Percentiles rank a stretch among this genome's conserved stretches.
Conservation (phyloP, 2,113 vertebrate species). For the Hippocampus comes region DNA sequence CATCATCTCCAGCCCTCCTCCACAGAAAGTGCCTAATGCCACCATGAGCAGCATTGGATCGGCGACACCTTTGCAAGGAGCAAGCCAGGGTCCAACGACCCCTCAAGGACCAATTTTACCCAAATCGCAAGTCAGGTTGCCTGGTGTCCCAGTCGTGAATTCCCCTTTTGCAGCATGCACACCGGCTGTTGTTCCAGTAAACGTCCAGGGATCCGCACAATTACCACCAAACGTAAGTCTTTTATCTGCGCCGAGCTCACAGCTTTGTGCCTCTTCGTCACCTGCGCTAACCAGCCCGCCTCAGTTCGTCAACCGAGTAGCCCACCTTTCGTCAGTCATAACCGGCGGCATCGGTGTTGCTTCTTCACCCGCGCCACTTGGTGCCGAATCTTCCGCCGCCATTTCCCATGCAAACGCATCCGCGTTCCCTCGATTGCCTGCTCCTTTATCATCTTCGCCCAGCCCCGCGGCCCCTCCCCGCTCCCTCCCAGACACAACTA, state of each 20-base stretch:
- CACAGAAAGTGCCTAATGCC: constrained; percentile 60
- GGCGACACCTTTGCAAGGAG: constrained; percentile 29
- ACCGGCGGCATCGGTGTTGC: constrained; percentile 20
- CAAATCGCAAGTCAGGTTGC: constrained; percentile 27
- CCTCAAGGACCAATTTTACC: constrained; percentile 36
- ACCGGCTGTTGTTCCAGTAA: constrained; percentile 30
- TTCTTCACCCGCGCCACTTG: constrained; percentile 13
- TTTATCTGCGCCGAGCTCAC: constrained; percentile 33
- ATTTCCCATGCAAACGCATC: constrained; percentile 20
- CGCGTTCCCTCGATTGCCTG: constrained; percentile 23
- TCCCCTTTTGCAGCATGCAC: constrained; percentile 46
- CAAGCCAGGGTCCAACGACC: constrained; percentile 14
- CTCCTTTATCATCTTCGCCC: constrained; percentile 30
- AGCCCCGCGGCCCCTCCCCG: constrained; percentile 6
- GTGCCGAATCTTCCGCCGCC: constrained; percentile 26
- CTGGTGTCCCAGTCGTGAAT: constrained; percentile 34
- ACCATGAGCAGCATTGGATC: constrained; percentile 21
- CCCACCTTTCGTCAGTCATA: constrained; percentile 28
- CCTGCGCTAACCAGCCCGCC: constrained; percentile 21
- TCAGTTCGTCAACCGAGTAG: constrained; percentile 20
- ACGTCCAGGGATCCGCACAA: constrained; percentile 13
- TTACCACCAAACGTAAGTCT: constrained; percentile 45
- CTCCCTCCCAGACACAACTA: constrained; percentile 28
- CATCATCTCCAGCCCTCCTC: constrained; percentile 77
- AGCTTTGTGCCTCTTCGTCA: constrained; percentile 25